Evolutionary conservation across 2,113 vertebrate genomes (phyloP), one percentile per base, ranked within the genome.

Genomic region (Orthonyx spaldingii): DNA sequence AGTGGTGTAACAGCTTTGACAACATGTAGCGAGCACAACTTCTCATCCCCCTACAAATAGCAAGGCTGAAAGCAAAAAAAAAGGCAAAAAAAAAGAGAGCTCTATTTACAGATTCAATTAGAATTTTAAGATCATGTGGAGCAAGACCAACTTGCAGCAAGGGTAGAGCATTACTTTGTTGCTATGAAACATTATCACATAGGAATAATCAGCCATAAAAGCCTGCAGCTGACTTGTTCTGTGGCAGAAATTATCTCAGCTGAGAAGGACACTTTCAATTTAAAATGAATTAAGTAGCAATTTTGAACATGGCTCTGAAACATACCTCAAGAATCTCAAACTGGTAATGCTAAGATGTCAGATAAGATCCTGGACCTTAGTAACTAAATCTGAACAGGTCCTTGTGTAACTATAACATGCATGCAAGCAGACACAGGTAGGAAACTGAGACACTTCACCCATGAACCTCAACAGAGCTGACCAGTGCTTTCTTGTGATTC

Each of bases 161-260:
- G 41, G 35, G 35, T 44, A 94, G 53, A 87, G 82, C 57, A 88
- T 64, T 87, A 65, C 84, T 85, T 85, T 41, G 87, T 82, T 94
- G 78, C 90, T 90, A 85, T 57, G 94, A 85, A 65, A 93, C 71
- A 47, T 46, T 84, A 89, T 66, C 79, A 90, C 79, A 85, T 3
- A 82, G 60, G 60, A 91, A 93, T 85, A 83, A 94, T 79, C 82
- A 92, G 72, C 30, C 74, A 75, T 70, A 82, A 86, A 55, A 83
- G 69, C 74, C 59, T 83, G 74, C 57, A 90, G 74, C 53, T 83
- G 69, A 82, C 24, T 93, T 5, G 14, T 64, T 72, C 66, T 16
- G 15, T 21, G 52, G 44, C 71, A 87, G 26, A 93, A 97, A 71
- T 69, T 0, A 60, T 57, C 81, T 87, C 66, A 93, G 82, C 70